Evolutionary conservation across 2,113 vertebrate genomes (phyloP).

Genomic region (Urocynchramus pylzowi): DNA sequence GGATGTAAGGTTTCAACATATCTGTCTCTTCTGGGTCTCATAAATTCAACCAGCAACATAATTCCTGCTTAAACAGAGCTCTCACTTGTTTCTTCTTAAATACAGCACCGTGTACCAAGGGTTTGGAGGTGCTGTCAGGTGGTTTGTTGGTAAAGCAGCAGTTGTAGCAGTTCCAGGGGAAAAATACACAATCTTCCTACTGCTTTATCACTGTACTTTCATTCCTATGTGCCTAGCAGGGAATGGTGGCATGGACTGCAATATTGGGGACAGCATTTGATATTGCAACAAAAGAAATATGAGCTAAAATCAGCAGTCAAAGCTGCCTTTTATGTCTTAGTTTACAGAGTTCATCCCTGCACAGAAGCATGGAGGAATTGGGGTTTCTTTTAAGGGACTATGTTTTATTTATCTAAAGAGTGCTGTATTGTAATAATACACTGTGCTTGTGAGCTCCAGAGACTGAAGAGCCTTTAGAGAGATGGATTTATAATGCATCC

Average conservation of each 20-base stretch:
- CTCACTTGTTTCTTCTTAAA: not conserved
- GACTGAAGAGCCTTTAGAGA: not conserved
- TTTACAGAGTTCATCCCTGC: not conserved
- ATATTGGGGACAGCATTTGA: not conserved
- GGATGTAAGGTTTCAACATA: not conserved
- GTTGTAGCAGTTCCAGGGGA: not conserved
- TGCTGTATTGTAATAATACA: not conserved
- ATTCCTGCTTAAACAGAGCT: not conserved
- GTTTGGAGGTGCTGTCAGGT: not conserved
- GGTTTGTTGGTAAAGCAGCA: not conserved
- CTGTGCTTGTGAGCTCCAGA: not conserved
- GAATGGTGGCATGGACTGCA: not conserved
- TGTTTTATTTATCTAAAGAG: conserved; percentile 5
- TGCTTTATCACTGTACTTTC: not conserved
- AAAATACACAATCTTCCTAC: not conserved
- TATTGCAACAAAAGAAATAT: not conserved
- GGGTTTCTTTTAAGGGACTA: not conserved
- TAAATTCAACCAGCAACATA: not conserved
- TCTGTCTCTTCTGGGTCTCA: not conserved
- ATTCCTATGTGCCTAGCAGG: not conserved
- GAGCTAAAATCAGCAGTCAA: not conserved
- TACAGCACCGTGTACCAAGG: not conserved
- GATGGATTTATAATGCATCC: not conserved
- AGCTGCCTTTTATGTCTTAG: not conserved
- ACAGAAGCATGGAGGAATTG: not conserved